Evolutionary conservation across 2,797 vertebrate species (phyloP), one percentile per base, ranked within the genome.

Genomic region (Cercopithecus mitis): DNA sequence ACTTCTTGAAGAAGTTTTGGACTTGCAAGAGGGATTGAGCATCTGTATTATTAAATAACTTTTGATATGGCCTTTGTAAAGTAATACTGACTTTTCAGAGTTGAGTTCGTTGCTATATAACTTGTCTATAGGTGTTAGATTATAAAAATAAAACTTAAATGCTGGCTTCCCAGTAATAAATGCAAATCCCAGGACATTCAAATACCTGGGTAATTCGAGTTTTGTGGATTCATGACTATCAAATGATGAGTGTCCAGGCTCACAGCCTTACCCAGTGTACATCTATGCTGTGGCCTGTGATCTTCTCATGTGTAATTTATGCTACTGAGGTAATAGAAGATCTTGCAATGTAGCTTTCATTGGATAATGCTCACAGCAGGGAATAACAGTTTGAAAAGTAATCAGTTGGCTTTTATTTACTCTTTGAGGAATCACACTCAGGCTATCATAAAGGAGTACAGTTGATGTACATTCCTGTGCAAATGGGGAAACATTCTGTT

Each of bases 361-460:
- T 77, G 55, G 47, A 70, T 82, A 82, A 88, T 45, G 6, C 36
- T 77, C 19, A 81, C 30, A 85, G 39, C 39, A 83, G 36, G 70
- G 24, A 61, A 82, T 82, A 67, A 41, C 7, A 79, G 47, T 67
- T 95, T 82, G 90, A 87, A 95, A 94, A 97, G 90, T 50, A 94
- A 94, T 84, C 50, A 72, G 41, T 55, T 95, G 94, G 19, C n/a
- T 93, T 91, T 95, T 70, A 64, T 85, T 88, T 80, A 76, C 47
- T 90, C 7, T 80, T 84, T 82, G 81, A 93, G 36, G 86, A 87
- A 24, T 93, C 7, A 10, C 5, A 67, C 8, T 11, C 3, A 89
- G 81, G 19, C 7, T 95, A 5, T 94, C 22, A 73, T 15, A 96
- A 73, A 95, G 52, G 27, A 82, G 5, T 50, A 25, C 57, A 36